Evolutionary conservation across 1,140 invertebrate species (phyloP), one percentile per base, ranked within the genome.

Genomic region (Drosophila paulistorum): DNA sequence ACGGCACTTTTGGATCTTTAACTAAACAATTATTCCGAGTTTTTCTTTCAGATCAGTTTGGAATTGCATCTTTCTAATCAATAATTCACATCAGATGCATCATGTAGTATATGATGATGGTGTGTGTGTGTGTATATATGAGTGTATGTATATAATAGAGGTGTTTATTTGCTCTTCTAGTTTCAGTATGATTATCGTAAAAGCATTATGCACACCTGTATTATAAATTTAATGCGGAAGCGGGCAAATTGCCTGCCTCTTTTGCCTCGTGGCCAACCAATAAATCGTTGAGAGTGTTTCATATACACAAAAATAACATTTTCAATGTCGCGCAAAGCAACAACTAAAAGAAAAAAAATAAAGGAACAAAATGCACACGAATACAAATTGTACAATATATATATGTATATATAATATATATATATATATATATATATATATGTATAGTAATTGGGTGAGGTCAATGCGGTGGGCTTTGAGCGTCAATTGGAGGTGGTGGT

Each of bases 381-480:
- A 57, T 14, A 74, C 41, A 77, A 77, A 30, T 70, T 61, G 69
- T 70, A 62, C 13, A 41, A 63, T 65, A 65, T 41, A 62, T 39
- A 51, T 30, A 42, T n/a, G 60, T 54, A 37, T 23, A 66, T 45
- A 41, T 42, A 57, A 57, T 71, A 62, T 39, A 39, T 30, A 54
- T n/a, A 65, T 54, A 37, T 26, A 66, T 45, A 41, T 35, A 57
- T 72, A 42, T 59, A 71, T 42, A 57, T 51, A 65, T 66, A 69
- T 35, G 72, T 67, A 73, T 66, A 86, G 75, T 73, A 85, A 72
- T 86, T 73, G 82, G 82, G 78, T 85, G 82, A 85, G 82, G 79
- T 86, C 82, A 81, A 85, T 70, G 64, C 41, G 65, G 71, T 67
- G 57, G 45, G 45, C 20, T 9, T 23, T 51, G 5, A 14, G 73